A percentile compares a stretch with the other conserved stretches of the same genome.
phyloP scores from a whole-genome alignment of 2,113 vertebrate genomes.

The Alligator mississippiensis region DNA sequence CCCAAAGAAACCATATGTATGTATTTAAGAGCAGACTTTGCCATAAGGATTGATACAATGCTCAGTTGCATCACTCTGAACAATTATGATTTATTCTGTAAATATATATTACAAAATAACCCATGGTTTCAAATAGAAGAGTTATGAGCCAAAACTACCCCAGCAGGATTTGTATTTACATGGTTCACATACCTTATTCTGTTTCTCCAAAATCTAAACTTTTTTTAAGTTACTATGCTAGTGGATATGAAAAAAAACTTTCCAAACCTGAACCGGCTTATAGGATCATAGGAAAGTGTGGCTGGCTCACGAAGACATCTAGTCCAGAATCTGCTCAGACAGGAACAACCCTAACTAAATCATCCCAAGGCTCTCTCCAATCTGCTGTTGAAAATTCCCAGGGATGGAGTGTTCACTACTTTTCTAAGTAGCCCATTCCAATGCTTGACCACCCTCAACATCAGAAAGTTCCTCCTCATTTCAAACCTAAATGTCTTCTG shows the following conservation, averaged over 20 bases:
- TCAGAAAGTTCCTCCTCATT: no score
- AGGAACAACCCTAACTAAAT: no score
- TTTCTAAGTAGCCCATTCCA: no score
- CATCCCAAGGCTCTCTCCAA: no score
- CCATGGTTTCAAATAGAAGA: neutral
- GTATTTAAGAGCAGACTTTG: neutral
- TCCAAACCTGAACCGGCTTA: neutral
- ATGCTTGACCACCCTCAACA: no score
- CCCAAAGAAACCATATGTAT: neutral
- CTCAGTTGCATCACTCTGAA: neutral
- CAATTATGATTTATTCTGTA: neutral
- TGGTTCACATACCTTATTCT: neutral
- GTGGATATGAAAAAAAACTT: neutral
- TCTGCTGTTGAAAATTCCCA: no score
- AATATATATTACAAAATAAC: neutral
- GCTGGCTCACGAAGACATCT: no score
- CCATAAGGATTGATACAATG: neutral
- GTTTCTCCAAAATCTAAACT: neutral
- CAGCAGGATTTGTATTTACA: neutral
- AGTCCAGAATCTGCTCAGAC: no score
- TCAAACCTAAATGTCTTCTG: no score
- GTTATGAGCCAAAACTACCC: neutral
- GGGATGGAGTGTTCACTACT: no score
- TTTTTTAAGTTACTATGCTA: neutral
- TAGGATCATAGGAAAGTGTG: no score